Conservation (phyloP, 2,113 vertebrate species). For the Apaloderma vittatum region DNA sequence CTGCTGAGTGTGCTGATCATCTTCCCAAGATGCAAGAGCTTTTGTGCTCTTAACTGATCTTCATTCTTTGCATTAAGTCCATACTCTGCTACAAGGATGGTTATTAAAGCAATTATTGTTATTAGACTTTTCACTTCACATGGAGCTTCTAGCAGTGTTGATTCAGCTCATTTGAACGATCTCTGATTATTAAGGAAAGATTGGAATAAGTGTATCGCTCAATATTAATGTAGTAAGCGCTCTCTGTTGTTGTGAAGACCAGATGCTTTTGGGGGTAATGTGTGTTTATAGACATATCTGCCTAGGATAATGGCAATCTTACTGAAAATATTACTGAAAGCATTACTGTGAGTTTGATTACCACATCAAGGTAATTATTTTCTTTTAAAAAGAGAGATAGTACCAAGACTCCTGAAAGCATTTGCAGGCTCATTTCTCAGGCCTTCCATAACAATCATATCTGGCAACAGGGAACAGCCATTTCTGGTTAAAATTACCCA, state of each 20-base stretch:
- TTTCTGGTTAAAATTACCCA: background rate
- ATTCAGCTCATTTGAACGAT: background rate
- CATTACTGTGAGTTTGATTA: background rate
- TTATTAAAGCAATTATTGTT: background rate
- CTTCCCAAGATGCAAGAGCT: background rate
- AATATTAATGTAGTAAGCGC: background rate
- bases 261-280: background rate
- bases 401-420: background rate
- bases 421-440: constrained; percentile 4
- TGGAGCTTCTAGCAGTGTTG: background rate
- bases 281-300: background rate
- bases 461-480: background rate
- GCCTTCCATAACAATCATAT: background rate
- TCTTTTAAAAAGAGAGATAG: background rate
- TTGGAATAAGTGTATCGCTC: background rate
- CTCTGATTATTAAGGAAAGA: background rate
- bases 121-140: background rate
- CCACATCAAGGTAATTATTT: background rate
- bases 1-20: background rate
- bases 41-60: background rate
- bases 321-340: background rate
- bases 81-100: background rate
- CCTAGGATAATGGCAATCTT: background rate
- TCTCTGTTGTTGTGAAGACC: background rate
- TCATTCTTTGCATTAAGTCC: background rate